Evolutionary conservation across 1,140 invertebrate genomes (phyloP).

Genomic region (Leptinotarsa texana): DNA sequence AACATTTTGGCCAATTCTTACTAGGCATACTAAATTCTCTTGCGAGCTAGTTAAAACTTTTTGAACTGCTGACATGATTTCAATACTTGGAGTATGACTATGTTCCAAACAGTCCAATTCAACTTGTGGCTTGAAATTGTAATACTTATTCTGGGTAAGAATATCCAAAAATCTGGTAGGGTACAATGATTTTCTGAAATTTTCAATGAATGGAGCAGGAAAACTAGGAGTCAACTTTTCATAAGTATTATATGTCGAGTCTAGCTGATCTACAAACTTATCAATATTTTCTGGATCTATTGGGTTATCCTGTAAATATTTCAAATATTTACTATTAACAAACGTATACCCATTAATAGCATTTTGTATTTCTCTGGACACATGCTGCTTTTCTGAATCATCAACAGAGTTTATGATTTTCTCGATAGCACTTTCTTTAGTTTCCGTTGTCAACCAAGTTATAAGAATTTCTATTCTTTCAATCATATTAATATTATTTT

Average conservation of each 20-base stretch:
- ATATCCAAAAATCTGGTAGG: constrained; percentile 71
- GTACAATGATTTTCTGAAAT: constrained; percentile 62
- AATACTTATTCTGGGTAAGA: constrained; percentile 64
- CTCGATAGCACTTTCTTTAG: constrained; percentile 68
- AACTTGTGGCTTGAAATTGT: constrained; percentile 69
- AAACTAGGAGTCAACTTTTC: constrained; percentile 51
- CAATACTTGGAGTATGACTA: constrained; percentile 64
- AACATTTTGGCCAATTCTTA: constrained; percentile 53
- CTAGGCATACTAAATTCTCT: constrained; percentile 53
- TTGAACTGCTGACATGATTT: constrained; percentile 71
- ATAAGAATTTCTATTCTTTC: constrained; percentile 70
- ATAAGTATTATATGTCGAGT: constrained; percentile 30
- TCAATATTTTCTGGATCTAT: constrained; percentile 37
- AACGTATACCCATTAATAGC: constrained; percentile 68
- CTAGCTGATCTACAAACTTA: constrained; percentile 28
- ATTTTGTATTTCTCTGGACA: constrained; percentile 63
- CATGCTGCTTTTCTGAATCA: constrained; percentile 57
- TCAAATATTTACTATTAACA: constrained; percentile 61
- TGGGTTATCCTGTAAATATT: constrained; percentile 58
- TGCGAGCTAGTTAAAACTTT: constrained; percentile 57
- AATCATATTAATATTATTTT: constrained; percentile 65
- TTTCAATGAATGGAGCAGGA: constrained; percentile 69
- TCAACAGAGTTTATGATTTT: constrained; percentile 66
- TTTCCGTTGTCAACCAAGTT: constrained; percentile 73
- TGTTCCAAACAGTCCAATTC: constrained; percentile 68